Percentiles rank a stretch among this genome's conserved stretches.
phyloP scores from a whole-genome alignment of 2,797 vertebrate genomes.

The Nasua narica region DNA sequence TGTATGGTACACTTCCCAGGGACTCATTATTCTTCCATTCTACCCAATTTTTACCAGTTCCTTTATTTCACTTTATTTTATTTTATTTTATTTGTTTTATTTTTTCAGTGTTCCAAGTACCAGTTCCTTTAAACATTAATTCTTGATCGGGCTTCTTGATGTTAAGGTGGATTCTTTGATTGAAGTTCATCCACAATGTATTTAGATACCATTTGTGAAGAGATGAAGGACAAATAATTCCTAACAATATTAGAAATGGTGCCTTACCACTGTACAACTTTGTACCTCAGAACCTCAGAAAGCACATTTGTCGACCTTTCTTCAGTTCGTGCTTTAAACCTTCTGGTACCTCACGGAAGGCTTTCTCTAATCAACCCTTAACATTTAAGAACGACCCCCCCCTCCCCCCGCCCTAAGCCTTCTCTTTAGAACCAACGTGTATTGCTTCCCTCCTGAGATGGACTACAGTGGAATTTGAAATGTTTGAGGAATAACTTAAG shows the following conservation, averaged over 20 bases:
- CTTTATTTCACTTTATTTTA: neutral
- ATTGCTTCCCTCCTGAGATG: neutral
- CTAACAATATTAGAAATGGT: neutral
- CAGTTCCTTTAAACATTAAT: slow-evolving; percentile 70
- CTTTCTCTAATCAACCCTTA: neutral
- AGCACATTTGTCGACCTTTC: neutral
- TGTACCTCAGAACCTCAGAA: neutral
- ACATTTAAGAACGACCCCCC: neutral
- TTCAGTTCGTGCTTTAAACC: neutral
- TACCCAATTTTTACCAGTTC: slow-evolving; percentile 54
- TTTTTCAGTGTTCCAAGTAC: neutral
- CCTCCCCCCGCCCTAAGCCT: neutral
- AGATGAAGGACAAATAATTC: neutral
- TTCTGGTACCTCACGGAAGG: rapidly evolving
- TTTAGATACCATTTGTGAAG: neutral
- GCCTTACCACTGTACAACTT: neutral
- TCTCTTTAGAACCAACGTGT: neutral
- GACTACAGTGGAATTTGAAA: neutral
- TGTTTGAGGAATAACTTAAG: neutral
- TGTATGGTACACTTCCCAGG: slow-evolving; percentile 14
- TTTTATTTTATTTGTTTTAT: no score
- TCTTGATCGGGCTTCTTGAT: slow-evolving; percentile 53
- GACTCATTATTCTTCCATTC: slow-evolving; percentile 63
- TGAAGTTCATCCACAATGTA: neutral
- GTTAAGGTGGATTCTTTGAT: neutral